These are phyloP conservation scores for Temnothorax nylanderi DNA, from an alignment of 1,140 invertebrate species.

Conservation along the genomic window DNA sequence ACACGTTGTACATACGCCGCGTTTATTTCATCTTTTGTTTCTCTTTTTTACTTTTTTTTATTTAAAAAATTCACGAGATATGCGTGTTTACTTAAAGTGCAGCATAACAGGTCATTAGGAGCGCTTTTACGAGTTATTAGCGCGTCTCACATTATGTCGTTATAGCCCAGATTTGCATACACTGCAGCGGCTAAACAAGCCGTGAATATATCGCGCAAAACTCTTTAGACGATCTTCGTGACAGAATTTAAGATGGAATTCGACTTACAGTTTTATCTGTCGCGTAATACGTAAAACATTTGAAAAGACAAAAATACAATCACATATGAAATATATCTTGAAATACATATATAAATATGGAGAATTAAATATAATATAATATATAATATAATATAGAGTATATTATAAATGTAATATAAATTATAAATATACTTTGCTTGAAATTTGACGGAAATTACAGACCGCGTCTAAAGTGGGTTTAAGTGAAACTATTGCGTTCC, in stretches of 20 bases:
- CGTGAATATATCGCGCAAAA: neutral
- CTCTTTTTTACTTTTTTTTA: neutral
- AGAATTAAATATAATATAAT: too few species aligned
- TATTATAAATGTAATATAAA: neutral
- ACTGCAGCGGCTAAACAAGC: neutral
- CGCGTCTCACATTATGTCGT: neutral
- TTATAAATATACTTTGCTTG: neutral
- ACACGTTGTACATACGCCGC: too few species aligned
- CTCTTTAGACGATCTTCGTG: neutral
- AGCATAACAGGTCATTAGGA: constrained; percentile 13
- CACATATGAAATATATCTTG: neutral
- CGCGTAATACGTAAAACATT: neutral
- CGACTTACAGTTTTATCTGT: neutral
- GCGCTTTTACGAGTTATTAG: constrained; percentile 8
- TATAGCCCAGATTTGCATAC: neutral
- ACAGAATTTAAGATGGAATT: neutral
- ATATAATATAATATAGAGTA: neutral
- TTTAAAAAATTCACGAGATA: neutral
- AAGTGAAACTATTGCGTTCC: neutral
- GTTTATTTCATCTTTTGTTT: neutral
- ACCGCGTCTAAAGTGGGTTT: neutral
- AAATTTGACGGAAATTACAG: neutral
- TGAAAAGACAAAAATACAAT: neutral
- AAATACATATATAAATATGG: neutral
- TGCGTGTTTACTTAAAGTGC: constrained; percentile 12